Evolutionary conservation across 2,888 invertebrate species (phyloP).

Genomic region (Rotaria magnacalcarata): DNA sequence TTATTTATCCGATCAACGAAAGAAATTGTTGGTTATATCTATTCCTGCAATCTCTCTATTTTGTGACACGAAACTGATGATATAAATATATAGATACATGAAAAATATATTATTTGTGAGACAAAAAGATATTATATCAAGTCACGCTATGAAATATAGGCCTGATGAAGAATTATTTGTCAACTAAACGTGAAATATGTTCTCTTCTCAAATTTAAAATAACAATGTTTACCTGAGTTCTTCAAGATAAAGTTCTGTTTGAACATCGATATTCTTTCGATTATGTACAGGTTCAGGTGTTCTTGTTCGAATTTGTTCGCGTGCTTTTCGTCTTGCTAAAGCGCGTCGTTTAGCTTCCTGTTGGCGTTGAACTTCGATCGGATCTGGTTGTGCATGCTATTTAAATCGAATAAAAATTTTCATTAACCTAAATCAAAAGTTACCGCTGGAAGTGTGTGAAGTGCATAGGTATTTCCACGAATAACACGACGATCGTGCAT

Average conservation of each 20-base stretch:
- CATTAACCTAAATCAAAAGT: conserved; percentile 46
- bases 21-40: too few species aligned
- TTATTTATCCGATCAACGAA: too few species aligned
- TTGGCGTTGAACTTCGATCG: conserved; percentile 60
- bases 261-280: conserved; percentile 76
- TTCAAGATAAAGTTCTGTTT: conserved; percentile 82
- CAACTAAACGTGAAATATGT: too few species aligned
- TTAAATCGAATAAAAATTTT: conserved; percentile 47
- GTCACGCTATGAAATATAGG: too few species aligned
- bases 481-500: conserved; percentile 83
- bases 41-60: too few species aligned
- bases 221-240: conserved; percentile 64
- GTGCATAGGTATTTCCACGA: conserved; percentile 75
- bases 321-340: conserved; percentile 70
- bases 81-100: too few species aligned
- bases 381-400: conserved; percentile 64
- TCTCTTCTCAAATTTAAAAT: too few species aligned
- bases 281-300: conserved; percentile 78
- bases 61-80: too few species aligned
- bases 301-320: conserved; percentile 65
- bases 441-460: conserved; percentile 58
- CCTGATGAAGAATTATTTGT: too few species aligned
- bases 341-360: conserved; percentile 70
- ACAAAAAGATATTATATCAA: too few species aligned
- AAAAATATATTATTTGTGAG: too few species aligned